Base-by-base conservation (phyloP, 1,140 invertebrate genomes). In the Anastrepha obliqua region DNA sequence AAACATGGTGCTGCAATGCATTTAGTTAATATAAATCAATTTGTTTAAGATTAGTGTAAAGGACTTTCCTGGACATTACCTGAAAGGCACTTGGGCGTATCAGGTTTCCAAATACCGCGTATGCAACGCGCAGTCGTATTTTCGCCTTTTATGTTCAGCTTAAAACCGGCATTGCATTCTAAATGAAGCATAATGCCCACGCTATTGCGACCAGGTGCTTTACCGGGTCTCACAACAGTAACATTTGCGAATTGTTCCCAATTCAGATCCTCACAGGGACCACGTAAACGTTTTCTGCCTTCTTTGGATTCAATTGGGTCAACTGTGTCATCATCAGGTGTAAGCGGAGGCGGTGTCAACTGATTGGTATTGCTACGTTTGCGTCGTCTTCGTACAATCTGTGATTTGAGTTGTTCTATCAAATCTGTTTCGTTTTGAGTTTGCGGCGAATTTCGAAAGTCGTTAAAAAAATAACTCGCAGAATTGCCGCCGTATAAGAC, bases 61-160 rank as follows among this genome's bases (percentile, higher is more conserved):
- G 58, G 58, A 62, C 85, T 86, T 62, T 86, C 55, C 85, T 86
- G 85, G 55, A 42, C 51, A 86, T 86, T 86, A 97, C 96, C 93
- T 89, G 97, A 96, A 90, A 95, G 93, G 91, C 97, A 98, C 89
- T 95, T 95, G 0, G 97, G 97, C 89, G 96, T 96, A 87, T 95
- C 95, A 1, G 97, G 97, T 90, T 96, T 97, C 97, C 97, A 98
- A 89, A 95, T 94, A 1, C 97, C 97, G 78, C 96, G 93, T 1
- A 96, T 95, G 91, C 97, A 98, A 90, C 96, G 96, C 0, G 96
- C 96, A 1, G 97, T 97, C 29, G 95, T 94, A 91, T 98, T 97
- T 85, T 94, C 92, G 4, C 95, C 93, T 70, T 91, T 95, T 60
- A 97, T 94, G 91, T 97, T 97, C 0, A 96, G 93, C 7, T 95